Conservation (phyloP, 1,140 invertebrate genomes). For the Pygmarrhopalites habei region DNA sequence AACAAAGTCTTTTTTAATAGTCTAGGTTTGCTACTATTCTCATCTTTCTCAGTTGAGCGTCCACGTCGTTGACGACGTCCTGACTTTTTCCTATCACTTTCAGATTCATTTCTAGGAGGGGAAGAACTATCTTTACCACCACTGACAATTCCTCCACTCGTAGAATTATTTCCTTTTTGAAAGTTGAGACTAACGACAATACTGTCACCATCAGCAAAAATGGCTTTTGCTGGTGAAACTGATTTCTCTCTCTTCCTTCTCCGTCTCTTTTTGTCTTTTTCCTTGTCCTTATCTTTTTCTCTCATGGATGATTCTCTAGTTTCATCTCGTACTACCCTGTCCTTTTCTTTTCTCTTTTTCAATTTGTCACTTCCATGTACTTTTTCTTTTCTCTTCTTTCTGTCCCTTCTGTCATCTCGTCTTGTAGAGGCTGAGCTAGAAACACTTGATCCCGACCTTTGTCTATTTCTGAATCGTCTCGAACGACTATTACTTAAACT, state of each 20-base stretch:
- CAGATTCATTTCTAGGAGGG: conserved; percentile 2
- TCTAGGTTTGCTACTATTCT: conserved; percentile 14
- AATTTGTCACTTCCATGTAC: conserved; percentile 34
- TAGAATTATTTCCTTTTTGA: conserved; percentile 43
- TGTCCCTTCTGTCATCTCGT: conserved; percentile 39
- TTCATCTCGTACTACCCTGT: conserved; percentile 15
- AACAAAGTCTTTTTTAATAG: conserved; percentile 30
- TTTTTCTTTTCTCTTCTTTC: conserved; percentile 39
- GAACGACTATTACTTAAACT: conserved; percentile 42
- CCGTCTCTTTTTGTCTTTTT: conserved; percentile 44
- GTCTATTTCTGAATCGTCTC: conserved; percentile 42
- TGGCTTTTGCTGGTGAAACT: conserved; percentile 70
- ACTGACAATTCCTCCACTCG: too few relatives aligned
- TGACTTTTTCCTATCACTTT: conserved; percentile 12
- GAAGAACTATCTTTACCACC: background rate
- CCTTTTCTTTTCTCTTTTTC: conserved; percentile 37
- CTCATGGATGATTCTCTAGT: conserved; percentile 37
- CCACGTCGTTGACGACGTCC: conserved; percentile 1
- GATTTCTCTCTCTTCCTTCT: conserved; percentile 51
- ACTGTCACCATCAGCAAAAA: conserved; percentile 83
- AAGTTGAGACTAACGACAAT: conserved; percentile 87
- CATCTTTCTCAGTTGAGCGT: conserved; percentile 3
- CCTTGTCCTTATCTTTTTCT: conserved; percentile 47
- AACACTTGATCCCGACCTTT: conserved; percentile 30
- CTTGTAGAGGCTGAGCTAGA: conserved; percentile 42